Base-by-base conservation (phyloP, 2,797 vertebrate genomes). In the Cossypha caffra region DNA sequence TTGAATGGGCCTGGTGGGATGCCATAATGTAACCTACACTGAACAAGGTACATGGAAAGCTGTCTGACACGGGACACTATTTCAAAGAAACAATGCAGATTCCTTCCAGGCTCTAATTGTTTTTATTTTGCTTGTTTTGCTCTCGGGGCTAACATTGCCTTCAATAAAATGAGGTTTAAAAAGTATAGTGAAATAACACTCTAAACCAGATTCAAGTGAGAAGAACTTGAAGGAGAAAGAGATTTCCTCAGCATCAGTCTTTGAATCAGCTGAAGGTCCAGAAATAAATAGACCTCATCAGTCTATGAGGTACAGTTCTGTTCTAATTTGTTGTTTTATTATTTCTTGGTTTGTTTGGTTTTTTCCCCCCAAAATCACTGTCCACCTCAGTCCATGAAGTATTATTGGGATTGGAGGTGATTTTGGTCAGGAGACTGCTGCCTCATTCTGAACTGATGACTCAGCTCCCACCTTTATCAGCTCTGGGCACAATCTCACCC, bases 1-100 rank as follows among this genome's bases (percentile, higher is more conserved):
- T 78, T 90, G 66, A 95, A 96, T 84, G 83, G 85, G 93, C 61
- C 95, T 84, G 62, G 28, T 86, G 96, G 87, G 95, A 95, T 62
- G 59, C 69, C 40, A 18, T 97, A 91, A 95, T 47, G 76, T 57
- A 94, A 78, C 84, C 81, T 78, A 40, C 4, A 2, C 20, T 28
- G 89, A 80, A 59, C 62, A 78, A 94, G 76, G 82, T 78, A 90
- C 0, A 4, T 81, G 63, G 59, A 95, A 94, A 95, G 51, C 82
- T 48, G 10, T 75, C 87, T 91, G 93, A 81, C 73, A 13, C 33
- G 33, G 51, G 58, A 37, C 76, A 90, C 59, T 81, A 38, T 84
- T 95, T 94, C 82, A 90, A 29, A 86, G 68, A n/a, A 69, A 86
- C 96, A 93, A 84, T 59, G 73, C 47, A 29, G 76, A 45, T 94